These are phyloP conservation scores for Coracias cyanogaster DNA, from an alignment of 2,797 vertebrate species.

Conservation along the genomic window DNA sequence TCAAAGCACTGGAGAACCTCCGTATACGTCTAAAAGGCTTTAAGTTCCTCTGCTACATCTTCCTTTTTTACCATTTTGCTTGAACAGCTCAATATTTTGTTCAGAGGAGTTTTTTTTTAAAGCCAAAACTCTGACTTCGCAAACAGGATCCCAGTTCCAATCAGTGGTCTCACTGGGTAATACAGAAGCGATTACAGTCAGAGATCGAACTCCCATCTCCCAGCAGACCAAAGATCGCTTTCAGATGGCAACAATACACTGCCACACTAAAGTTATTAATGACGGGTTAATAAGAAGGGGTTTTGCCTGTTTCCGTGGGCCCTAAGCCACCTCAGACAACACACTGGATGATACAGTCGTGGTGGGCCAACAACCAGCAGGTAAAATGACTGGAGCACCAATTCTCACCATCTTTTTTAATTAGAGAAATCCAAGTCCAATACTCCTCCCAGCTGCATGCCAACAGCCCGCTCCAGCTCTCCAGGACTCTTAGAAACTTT, in stretches of 20 bases:
- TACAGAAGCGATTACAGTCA: not conserved
- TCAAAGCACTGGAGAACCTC: not conserved
- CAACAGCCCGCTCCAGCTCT: not conserved
- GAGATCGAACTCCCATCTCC: not conserved
- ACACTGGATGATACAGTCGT: not conserved
- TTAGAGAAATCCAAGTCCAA: not conserved
- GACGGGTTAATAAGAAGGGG: not conserved
- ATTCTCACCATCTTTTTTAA: not conserved
- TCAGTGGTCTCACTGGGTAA: not conserved
- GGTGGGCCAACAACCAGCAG: not conserved
- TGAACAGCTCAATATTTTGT: not conserved
- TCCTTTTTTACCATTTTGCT: not conserved
- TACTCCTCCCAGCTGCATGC: not conserved
- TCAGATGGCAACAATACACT: not conserved
- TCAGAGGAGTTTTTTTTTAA: too few relatives aligned
- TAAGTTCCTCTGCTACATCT: not conserved
- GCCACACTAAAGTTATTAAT: not conserved
- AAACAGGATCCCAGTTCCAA: not conserved
- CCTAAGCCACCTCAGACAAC: not conserved
- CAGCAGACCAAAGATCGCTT: not conserved
- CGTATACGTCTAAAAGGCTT: not conserved
- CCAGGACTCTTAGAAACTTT: not conserved
- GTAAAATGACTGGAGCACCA: not conserved
- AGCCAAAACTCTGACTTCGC: not conserved
- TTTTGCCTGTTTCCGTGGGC: not conserved